Base-by-base conservation (phyloP, 2,113 vertebrate species). In the Tinamus guttatus region DNA sequence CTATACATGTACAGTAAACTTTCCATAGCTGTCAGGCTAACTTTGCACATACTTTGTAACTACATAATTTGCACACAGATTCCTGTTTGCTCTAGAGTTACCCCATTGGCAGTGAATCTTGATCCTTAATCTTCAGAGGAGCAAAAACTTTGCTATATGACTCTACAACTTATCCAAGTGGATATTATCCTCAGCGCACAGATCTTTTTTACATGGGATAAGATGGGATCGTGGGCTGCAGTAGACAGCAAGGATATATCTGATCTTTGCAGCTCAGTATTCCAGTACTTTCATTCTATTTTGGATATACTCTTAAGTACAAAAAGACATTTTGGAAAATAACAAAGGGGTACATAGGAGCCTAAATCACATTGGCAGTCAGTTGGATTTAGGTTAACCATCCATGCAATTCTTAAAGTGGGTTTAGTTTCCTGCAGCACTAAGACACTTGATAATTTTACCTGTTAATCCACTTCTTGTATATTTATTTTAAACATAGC, bases 121-220 rank as follows among this genome's bases (percentile, higher is more conserved):
- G 25, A 54, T 15, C 13, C 52, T 54, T 54, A 54, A 54, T 54
- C 52, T 28, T 54, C 52, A 54, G 52, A 77, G 58, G 30, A 34
- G 22, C 20, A 28, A 40, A 34, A 73, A 11, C 24, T 56, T 13
- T 80, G 38, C 32, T 6, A 5, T n/a, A 40, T 43, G 21, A 24
- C 27, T 69, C 92, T 85, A 18, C 64, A 80, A 45, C 10, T 13
- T 36, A 34, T 34, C 7, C 3, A 13, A 51, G 21, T 9, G n/a
- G 13, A 24, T 8, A 1, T 4, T 21, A 0, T 22, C 4, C 25
- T 69, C 5, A 1, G 0, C 5, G n/a, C 16, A 45, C 19, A 27
- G 13, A 7, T 62, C 20, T 0, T 10, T 73, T 67, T 91, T 56
- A 10, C 62, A 22, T 38, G 24, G 21, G 49, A 24, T 22, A 78